A percentile compares a stretch with the other conserved stretches of the same genome.
phyloP scores from a whole-genome alignment of 2,113 vertebrate genomes.

The Saccopteryx leptura region DNA sequence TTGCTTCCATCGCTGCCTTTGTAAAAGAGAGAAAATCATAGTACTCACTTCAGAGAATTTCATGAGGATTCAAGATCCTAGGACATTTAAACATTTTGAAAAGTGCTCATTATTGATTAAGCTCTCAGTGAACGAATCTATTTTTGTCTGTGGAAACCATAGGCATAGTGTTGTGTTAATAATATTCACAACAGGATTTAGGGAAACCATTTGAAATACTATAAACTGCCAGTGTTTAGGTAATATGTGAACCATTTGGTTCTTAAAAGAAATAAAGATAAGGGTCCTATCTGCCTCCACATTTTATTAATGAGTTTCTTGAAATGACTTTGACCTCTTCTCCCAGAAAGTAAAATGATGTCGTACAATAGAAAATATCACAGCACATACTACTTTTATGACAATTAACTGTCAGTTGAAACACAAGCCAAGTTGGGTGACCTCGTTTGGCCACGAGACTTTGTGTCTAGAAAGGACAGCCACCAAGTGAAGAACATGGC shows the following conservation, averaged over 20 bases:
- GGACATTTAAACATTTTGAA: not conserved
- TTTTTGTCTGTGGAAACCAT: not conserved
- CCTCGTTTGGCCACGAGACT: not conserved
- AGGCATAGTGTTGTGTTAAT: not conserved
- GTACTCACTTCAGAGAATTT: not conserved
- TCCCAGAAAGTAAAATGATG: slow-evolving; percentile 4
- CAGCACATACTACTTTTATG: not conserved
- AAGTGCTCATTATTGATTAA: not conserved
- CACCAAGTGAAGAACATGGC: not conserved
- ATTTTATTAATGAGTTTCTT: slow-evolving; percentile 30
- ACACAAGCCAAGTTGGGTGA: not conserved
- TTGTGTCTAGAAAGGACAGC: not conserved
- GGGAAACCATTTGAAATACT: not conserved
- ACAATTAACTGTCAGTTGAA: slow-evolving; percentile 14
- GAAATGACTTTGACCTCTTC: slow-evolving; percentile 31
- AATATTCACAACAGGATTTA: not conserved
- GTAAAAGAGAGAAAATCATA: not conserved
- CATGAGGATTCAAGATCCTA: not conserved
- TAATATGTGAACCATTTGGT: not conserved
- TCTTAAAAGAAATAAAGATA: not conserved
- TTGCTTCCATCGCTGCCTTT: not conserved
- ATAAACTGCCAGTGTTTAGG: not conserved
- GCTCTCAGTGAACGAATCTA: not conserved
- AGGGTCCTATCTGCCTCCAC: not conserved
- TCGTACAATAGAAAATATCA: not conserved